phyloP scores from a whole-genome alignment of 2,797 vertebrate genomes.

The Sebastes hopkinsi region DNA sequence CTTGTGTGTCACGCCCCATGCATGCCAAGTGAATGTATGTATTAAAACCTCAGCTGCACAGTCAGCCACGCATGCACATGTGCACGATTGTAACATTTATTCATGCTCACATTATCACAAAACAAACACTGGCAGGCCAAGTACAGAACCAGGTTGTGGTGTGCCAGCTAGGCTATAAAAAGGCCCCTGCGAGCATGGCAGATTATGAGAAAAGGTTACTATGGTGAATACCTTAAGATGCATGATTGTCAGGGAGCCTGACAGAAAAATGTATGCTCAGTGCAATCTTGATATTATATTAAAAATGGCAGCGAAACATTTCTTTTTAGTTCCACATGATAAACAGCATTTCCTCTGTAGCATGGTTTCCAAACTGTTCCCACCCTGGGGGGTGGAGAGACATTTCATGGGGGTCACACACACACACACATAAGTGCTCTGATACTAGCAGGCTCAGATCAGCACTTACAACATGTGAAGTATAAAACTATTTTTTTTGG shows the following conservation, averaged over 20 bases:
- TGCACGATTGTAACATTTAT: conserved; percentile 24
- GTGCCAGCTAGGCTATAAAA: conserved; percentile 15
- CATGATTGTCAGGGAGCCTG: neutral
- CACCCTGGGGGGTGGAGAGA: no score
- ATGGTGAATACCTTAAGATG: neutral
- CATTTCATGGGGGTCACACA: no score
- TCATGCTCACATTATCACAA: conserved; percentile 43
- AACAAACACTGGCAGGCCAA: conserved; percentile 30
- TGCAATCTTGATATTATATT: neutral
- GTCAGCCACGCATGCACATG: neutral
- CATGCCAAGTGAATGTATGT: conserved; percentile 17
- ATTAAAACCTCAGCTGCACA: conserved; percentile 25
- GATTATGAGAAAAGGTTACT: conserved; percentile 7
- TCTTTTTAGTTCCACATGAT: neutral
- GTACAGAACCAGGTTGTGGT: neutral
- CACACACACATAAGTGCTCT: neutral
- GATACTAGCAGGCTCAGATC: neutral
- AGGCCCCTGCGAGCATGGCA: neutral
- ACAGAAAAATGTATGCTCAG: neutral
- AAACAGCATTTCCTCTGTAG: neutral
- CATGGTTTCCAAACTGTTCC: neutral
- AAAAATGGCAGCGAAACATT: neutral
- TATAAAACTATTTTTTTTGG: neutral
- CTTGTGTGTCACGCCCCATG: neutral
- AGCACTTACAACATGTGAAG: neutral